Base-by-base conservation (phyloP, 2,797 vertebrate species). In the Myotis daubentonii region DNA sequence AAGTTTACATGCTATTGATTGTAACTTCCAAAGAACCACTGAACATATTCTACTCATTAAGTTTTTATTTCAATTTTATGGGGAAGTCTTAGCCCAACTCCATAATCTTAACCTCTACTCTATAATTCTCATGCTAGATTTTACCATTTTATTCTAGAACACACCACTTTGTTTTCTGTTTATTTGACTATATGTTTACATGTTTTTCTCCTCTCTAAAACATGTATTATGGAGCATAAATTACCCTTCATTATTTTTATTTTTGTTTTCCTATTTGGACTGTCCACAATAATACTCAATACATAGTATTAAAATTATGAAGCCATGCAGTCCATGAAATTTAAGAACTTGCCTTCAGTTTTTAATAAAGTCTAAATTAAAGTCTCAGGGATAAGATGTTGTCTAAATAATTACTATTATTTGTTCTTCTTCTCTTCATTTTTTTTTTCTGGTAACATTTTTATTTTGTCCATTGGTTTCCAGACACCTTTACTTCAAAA, bases 391-490 rank as follows among this genome's bases (percentile, higher is more conserved):
- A 74, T 30, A 70, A 72, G 6, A 36, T 36, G 0, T 3, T 79
- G 57, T 93, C 41, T 28, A 71, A 84, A 57, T 36, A 70, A 2
- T 38, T 53, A 38, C 13, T 60, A 13, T 86, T 83, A 30, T 70
- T 78, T 86, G 47, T 33, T 3, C 41, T 25, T 76, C 75, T 60
- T 16, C 4, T 12, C 2, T 72, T 13, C 2, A 83, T 22, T 83
- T 89, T 25, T 44, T 44, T 83, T 87, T 78, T 36, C 53, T 78
- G 22, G 3, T 57, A 70, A 33, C 28, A 49, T 44, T 25, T 76
- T 90, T 72, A 57, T 89, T 94, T 90, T 91, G 23, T 89, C 17
- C 20, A 19, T 89, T 84, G 70, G 22, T 93, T 95, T 23, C 6
- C 7, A 87, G 60, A 41, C 5, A 89, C 6, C 6, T 60, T 22